Evolutionary conservation across 2,113 vertebrate species (phyloP), one percentile per base, ranked within the genome.

Genomic region (Candoia aspera): DNA sequence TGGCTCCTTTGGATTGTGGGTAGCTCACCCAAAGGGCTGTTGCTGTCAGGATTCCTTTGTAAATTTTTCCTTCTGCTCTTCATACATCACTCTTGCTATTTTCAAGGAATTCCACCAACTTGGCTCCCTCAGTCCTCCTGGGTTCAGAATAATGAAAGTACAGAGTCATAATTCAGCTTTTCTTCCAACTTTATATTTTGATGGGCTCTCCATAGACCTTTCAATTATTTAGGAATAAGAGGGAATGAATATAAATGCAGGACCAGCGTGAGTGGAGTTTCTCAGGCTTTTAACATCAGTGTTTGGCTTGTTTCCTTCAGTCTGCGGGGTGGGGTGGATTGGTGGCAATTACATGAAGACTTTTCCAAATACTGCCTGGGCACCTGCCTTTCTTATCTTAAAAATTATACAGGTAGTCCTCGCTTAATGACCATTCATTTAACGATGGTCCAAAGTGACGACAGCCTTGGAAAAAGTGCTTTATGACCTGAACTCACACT

Each of bases 251-350:
- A 57, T 57, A 86, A 93, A 33, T 93, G 87, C 83, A 93, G 62
- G 94, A 49, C 46, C 68, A 19, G 33, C 3, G 37, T 91, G 92
- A 86, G 59, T n/a, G 1, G 93, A 73, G 29, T 93, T 95, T 94
- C 64, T 94, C 88, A 59, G 89, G 89, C 91, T 93, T 95, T 93
- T 85, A 94, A 86, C 90, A 86, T 59, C 23, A 94, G 46, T 89
- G 46, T 85, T 8, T 54, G 37, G 53, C 24, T 26, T 46, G 93
- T 94, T 88, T 87, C 55, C 49, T 33, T 24, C 89, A 86, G 68
- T 73, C n/a, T 73, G n/a, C 6, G n/a, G 33, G 68, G 87, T 59
- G n/a, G 33, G 68, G 87, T 59, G 92, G 93, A 49, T 94, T 88
- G 73, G 68, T 94, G 64, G 93, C 90, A 94, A 93, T 86, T 86